phyloP scores from a whole-genome alignment of 2,888 invertebrate genomes.

The Meandrusa payeni region DNA sequence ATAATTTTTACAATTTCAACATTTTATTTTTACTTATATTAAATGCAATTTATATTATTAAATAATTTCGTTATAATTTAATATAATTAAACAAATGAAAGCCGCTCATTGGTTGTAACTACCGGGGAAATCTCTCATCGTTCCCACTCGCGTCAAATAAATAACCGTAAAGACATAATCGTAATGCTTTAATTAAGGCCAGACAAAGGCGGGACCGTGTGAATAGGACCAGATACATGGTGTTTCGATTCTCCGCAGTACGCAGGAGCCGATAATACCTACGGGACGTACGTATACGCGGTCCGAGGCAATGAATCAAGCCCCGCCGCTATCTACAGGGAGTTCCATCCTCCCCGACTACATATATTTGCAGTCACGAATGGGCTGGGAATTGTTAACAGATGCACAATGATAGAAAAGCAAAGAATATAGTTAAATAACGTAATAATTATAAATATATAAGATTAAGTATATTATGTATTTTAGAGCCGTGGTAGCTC shows the following conservation, averaged over 20 bases:
- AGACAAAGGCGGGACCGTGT: conserved; percentile 37
- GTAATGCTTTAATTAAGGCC: conserved; percentile 28
- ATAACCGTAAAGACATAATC: conserved; percentile 24
- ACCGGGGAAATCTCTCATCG: conserved; percentile 17
- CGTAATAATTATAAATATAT: too few species aligned
- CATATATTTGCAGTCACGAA: conserved; percentile 66
- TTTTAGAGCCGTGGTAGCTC: too few species aligned
- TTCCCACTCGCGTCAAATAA: conserved; percentile 22
- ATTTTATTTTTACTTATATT: too few species aligned
- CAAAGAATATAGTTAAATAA: too few species aligned
- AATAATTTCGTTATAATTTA: too few species aligned
- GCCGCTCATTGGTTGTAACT: not conserved
- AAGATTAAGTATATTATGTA: too few species aligned
- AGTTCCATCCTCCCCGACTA: conserved; percentile 49
- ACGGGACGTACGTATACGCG: conserved; percentile 35
- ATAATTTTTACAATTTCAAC: too few species aligned
- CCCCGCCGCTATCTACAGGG: conserved; percentile 67
- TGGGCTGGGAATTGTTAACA: conserved; percentile 22
- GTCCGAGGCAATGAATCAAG: conserved; percentile 68
- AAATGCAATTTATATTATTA: too few species aligned
- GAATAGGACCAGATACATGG: conserved; percentile 41
- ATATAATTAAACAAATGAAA: too few species aligned
- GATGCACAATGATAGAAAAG: too few species aligned
- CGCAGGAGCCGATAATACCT: conserved; percentile 51
- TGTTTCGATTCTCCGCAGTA: conserved; percentile 41